Evolutionary conservation across 2,113 vertebrate species (phyloP).

Genomic region (Thunnus maccoyii): DNA sequence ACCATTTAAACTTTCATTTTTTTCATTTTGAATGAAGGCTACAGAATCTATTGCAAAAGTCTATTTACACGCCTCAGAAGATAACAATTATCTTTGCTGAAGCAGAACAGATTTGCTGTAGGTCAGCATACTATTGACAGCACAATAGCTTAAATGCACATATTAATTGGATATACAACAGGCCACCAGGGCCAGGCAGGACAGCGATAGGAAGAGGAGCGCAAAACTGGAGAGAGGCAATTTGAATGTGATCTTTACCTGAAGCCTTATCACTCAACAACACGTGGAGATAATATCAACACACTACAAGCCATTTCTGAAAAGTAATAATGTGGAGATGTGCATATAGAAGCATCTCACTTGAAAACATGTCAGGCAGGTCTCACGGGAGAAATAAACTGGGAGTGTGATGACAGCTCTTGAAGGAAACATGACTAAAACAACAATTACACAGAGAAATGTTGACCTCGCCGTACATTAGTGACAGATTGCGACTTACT

Average conservation of each 20-base stretch:
- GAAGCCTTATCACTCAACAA: slow-evolving; percentile 73
- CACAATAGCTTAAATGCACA: slow-evolving; percentile 65
- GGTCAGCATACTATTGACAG: slow-evolving; percentile 61
- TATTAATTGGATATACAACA: slow-evolving; percentile 67
- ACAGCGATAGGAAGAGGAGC: slow-evolving; percentile 7
- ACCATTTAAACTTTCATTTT: slow-evolving; percentile 21
- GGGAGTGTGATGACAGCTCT: slow-evolving; percentile 14
- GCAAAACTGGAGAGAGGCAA: slow-evolving; percentile 16
- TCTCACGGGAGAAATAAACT: neutral
- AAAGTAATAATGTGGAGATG: slow-evolving; percentile 61
- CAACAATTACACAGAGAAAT: slow-evolving; percentile 20
- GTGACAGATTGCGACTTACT: slow-evolving; percentile 33
- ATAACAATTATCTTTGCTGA: slow-evolving; percentile 72
- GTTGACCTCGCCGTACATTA: slow-evolving; percentile 6
- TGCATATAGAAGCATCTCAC: slow-evolving; percentile 34
- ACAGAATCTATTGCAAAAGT: slow-evolving; percentile 59
- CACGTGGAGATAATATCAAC: slow-evolving; percentile 72
- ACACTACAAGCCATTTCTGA: slow-evolving; percentile 58
- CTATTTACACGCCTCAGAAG: slow-evolving; percentile 64
- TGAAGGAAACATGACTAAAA: slow-evolving; percentile 30
- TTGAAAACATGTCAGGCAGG: slow-evolving; percentile 19
- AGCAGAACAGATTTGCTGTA: slow-evolving; percentile 67
- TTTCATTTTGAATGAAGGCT: slow-evolving; percentile 36
- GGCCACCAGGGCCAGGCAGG: slow-evolving; percentile 27
- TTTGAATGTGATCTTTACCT: slow-evolving; percentile 68